Evolutionary conservation across 1,140 invertebrate genomes (phyloP), one percentile per base, ranked within the genome.

Genomic region (Pomacea maculata): DNA sequence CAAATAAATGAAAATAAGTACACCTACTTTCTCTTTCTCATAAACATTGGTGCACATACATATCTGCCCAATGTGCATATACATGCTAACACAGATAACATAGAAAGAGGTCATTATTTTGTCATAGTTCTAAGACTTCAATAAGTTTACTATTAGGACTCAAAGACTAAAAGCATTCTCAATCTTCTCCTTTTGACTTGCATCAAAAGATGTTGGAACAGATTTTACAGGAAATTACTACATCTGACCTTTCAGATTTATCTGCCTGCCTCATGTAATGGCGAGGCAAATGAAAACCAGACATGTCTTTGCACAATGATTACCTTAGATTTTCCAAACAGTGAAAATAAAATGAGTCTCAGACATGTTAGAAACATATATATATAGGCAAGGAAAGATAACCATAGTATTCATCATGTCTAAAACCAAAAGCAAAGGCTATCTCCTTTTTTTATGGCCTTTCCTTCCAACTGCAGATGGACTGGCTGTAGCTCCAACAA

Each of bases 401-500:
- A 76, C 14, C 57, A 45, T 6, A 45, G 34, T 45, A 45, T 45
- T 45, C 34, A 45, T 4, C 3, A 45, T 45, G 34, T 45, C 34
- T 45, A 45, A 25, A 25, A 45, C 34, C 34, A 45, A 6, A 45
- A 45, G 67, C 29, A 15, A 79, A 25, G 25, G 19, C 45, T 52
- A 72, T 72, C 70, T 77, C 45, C 79, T 72, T 76, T 86, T 87
- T 79, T 89, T 88, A 73, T 84, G 82, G 45, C 82, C 72, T 55
- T 82, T 81, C 81, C 83, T 68, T 8, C 64, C 55, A 29, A 82
- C 67, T 67, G 80, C 74, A 4, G 82, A 72, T 14, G 78, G 21
- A 70, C 67, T 70, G 67, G 75, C 61, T 9, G 64, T 25, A 64
- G 85, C 85, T 15, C 89, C 90, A 4, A 93, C 88, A 3, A 95